Percentiles rank a stretch among this genome's conserved stretches.
Conservation (phyloP, 2,113 vertebrate species). For the Hippocampus barbouri region DNA sequence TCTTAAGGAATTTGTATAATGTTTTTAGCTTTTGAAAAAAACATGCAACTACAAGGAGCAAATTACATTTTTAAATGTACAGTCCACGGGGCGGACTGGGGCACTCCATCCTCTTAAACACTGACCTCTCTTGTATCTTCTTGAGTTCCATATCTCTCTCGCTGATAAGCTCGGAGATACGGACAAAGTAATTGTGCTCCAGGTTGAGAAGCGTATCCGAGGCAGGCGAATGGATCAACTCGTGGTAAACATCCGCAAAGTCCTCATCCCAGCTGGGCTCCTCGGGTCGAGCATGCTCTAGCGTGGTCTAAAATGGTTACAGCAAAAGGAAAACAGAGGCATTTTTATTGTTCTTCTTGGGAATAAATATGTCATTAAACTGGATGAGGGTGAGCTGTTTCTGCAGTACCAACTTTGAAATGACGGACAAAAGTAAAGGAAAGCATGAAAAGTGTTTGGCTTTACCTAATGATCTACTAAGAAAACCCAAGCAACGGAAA, state of each 20-base stretch:
- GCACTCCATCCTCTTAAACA: neutral
- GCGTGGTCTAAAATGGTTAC: conserved; percentile 71
- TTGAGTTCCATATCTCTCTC: conserved; percentile 96
- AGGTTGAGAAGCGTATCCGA: conserved; percentile 94
- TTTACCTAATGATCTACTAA: neutral
- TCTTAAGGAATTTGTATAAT: neutral
- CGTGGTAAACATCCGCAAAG: conserved; percentile 94
- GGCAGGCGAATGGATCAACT: conserved; percentile 95
- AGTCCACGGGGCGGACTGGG: neutral
- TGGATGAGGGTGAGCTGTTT: neutral
- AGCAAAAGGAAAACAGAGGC: neutral
- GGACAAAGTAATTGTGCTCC: conserved; percentile 97
- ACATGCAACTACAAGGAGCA: neutral
- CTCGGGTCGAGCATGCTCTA: conserved; percentile 88
- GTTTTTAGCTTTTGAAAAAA: neutral
- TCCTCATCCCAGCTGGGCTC: conserved; percentile 96
- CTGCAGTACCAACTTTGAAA: neutral
- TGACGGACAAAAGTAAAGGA: neutral
- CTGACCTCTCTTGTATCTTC: conserved; percentile 90
- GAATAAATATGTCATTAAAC: neutral
- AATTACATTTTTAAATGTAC: neutral
- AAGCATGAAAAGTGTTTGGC: neutral
- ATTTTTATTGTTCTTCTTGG: neutral
- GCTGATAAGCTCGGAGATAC: conserved; percentile 93
- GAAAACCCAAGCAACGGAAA: conserved; percentile 4